Base-by-base conservation (phyloP, 1,140 invertebrate genomes). In the Leptopilina boulardi region DNA sequence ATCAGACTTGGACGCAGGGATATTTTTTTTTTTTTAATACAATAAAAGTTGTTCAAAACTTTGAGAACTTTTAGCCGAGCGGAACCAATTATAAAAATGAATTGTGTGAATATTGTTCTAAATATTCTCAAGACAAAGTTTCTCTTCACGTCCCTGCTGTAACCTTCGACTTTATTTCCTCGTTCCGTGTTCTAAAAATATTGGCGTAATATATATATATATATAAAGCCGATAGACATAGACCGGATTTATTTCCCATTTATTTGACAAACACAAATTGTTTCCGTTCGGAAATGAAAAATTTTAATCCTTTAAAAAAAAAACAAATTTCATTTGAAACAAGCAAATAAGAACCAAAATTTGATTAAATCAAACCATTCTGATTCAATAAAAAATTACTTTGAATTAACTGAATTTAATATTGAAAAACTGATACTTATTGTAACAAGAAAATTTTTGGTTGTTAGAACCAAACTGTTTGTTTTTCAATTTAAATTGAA, bases 111-210 rank as follows among this genome's bases (percentile, higher is more conserved):
- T 66, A 66, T 66, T 66, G 15, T 66, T 66, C 4, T 5, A 66
- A 66, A 66, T 30, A n/a, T 66, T 66, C 59, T 23, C 59, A 66
- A 66, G 21, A 66, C 21, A 66, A 30, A 66, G 59, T 66, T 66
- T 66, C 23, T 30, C 26, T 66, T 30, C 23, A 5, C 23, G 59
- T 66, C 23, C 70, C 59, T 26, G 21, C 8, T 42, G 73, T 72
- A 76, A 81, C 80, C 82, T 83, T 81, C 82, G 76, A 80, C 75
- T 80, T 80, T 42, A 59, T 82, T 83, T 83, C 82, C 82, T 80
- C 71, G 75, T 83, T 82, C 71, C 75, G 71, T 23, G 80, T 78
- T 82, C 82, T 82, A 83, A 82, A 82, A 83, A 83, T 83, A 82
- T 76, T 73, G 41, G 23, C 74, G 19, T n/a, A n/a, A n/a, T n/a